Conservation (phyloP, 2,888 invertebrate genomes). For the Cheilosia soror region DNA sequence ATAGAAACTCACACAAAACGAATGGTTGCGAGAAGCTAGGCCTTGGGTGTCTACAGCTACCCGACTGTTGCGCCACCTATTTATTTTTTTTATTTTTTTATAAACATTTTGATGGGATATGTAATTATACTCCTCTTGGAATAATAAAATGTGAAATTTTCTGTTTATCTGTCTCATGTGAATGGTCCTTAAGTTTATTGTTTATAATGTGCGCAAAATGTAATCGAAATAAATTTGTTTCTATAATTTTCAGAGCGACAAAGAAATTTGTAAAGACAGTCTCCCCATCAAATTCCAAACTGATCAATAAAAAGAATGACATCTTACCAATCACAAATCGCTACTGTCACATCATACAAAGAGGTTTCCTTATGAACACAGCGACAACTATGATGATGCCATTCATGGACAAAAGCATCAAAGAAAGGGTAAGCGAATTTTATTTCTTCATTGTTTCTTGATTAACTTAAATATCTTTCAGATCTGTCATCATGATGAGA, state of each 20-base stretch:
- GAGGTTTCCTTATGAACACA: conserved; percentile 80
- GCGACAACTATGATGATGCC: conserved; percentile 80
- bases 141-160: too few relatives aligned
- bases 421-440: conserved; percentile 78
- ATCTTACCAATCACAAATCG: conserved; percentile 80
- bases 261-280: conserved; percentile 79
- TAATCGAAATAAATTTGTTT: too few relatives aligned
- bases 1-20: too few relatives aligned
- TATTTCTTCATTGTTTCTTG: background rate
- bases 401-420: conserved; percentile 81
- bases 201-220: too few relatives aligned
- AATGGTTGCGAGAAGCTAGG: too few relatives aligned
- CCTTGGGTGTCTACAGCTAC: too few relatives aligned
- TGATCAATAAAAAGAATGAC: conserved; percentile 80
- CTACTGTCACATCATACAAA: conserved; percentile 80
- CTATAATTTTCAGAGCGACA: conserved; percentile 77
- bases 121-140: too few relatives aligned
- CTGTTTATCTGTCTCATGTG: too few relatives aligned
- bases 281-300: conserved; percentile 79
- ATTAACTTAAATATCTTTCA: conserved; percentile 49
- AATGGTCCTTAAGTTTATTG: too few relatives aligned
- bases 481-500: conserved; percentile 81
- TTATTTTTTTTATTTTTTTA: too few relatives aligned
- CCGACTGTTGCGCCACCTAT: too few relatives aligned
- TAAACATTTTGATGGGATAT: too few relatives aligned